phyloP scores from a whole-genome alignment of 1,140 invertebrate species.

The Solenopsis fugax region DNA sequence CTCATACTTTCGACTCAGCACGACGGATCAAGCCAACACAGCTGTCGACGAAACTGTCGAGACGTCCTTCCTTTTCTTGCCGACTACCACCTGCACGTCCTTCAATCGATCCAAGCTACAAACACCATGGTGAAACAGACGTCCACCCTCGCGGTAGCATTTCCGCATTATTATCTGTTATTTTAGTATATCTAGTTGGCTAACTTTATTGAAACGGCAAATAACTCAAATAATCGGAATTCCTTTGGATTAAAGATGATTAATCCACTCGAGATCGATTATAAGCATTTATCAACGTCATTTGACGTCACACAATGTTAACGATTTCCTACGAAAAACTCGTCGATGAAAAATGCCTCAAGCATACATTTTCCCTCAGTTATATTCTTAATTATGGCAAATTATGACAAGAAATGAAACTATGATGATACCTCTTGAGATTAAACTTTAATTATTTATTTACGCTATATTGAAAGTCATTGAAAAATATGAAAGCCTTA shows the following conservation, averaged over 20 bases:
- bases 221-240: not conserved
- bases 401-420: not conserved
- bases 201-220: not conserved
- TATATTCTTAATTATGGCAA: not conserved
- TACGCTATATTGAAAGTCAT: not conserved
- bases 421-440: not conserved
- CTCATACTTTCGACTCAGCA: constrained; percentile 21
- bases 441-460: not conserved
- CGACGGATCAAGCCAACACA: constrained; percentile 31
- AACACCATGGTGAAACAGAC: not conserved
- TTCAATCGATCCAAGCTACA: constrained; percentile 1
- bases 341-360: not conserved
- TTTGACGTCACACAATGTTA: not conserved
- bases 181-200: not conserved
- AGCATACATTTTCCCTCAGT: not conserved
- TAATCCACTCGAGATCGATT: not conserved
- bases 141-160: not conserved
- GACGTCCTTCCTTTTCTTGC: constrained; percentile 29
- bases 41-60: constrained; percentile 9
- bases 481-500: not conserved
- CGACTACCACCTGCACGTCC: not conserved
- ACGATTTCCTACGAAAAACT: not conserved
- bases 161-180: constrained; percentile 20
- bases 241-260: not conserved
- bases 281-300: not conserved